Conservation (phyloP, 2,113 vertebrate genomes). For the Solenodon paradoxus region DNA sequence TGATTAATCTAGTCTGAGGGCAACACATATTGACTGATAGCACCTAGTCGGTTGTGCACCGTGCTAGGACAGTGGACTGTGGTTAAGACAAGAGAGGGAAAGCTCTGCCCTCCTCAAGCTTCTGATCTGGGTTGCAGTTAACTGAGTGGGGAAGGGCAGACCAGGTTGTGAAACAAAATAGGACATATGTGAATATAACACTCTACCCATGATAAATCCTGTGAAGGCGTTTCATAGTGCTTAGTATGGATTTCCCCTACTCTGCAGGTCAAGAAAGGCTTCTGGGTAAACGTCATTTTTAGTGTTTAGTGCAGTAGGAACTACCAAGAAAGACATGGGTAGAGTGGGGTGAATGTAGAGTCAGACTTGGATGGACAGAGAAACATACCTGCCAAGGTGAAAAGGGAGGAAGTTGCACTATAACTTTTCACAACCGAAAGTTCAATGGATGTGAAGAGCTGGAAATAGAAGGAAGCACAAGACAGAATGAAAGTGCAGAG, state of each 20-base stretch:
- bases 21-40: neutral
- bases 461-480: neutral
- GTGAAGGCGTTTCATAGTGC: neutral
- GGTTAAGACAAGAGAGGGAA: neutral
- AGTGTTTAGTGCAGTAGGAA: neutral
- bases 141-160: neutral
- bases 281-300: neutral
- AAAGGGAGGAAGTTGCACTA: no score
- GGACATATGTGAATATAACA: neutral
- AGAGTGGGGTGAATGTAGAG: neutral
- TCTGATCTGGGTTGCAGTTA: neutral
- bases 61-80: neutral
- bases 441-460: neutral
- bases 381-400: neutral
- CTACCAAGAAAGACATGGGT: neutral
- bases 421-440: neutral
- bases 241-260: neutral
- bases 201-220: neutral
- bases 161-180: neutral
- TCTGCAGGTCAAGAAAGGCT: neutral
- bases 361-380: neutral
- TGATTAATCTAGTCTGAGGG: neutral
- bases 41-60: neutral
- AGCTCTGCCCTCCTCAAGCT: neutral
- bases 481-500: neutral